Conservation (phyloP, 2,888 invertebrate genomes). For the Eurois occulta region DNA sequence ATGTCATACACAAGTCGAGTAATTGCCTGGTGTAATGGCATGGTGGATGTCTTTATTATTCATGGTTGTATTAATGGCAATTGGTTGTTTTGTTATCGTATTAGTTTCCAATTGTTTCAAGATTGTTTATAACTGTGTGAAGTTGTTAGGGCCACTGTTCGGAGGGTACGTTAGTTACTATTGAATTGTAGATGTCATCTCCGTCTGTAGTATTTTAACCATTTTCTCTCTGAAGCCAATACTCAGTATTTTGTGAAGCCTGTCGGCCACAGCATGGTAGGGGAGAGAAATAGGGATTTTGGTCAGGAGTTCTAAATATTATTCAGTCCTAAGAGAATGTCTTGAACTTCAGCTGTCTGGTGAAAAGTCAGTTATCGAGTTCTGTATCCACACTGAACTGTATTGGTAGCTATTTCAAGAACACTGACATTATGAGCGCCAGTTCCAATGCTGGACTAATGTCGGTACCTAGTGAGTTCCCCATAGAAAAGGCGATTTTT, state of each 20-base stretch:
- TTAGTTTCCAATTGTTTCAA: slow-evolving; percentile 20
- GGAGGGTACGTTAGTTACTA: neutral
- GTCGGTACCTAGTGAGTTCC: neutral
- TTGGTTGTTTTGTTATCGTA: neutral
- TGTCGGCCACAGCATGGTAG: neutral
- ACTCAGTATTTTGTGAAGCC: neutral
- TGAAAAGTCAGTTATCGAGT: neutral
- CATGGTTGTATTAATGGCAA: slow-evolving; percentile 20
- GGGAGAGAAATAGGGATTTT: neutral
- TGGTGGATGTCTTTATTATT: slow-evolving; percentile 17
- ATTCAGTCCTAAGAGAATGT: neutral
- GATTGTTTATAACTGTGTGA: too few relatives aligned
- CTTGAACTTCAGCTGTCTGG: neutral
- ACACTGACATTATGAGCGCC: neutral
- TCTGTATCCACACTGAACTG: neutral
- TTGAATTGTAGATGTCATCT: neutral
- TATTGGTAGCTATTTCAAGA: neutral
- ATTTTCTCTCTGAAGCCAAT: neutral
- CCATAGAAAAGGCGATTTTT: neutral
- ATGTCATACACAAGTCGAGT: slow-evolving; percentile 38
- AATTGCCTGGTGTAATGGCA: slow-evolving; percentile 45
- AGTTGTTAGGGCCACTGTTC: neutral
- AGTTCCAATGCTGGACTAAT: neutral
- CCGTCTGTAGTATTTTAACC: neutral
- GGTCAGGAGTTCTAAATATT: neutral